These are phyloP conservation scores for Corythornis vintsioides DNA, from an alignment of 2,113 vertebrate species.

Conservation along the genomic window DNA sequence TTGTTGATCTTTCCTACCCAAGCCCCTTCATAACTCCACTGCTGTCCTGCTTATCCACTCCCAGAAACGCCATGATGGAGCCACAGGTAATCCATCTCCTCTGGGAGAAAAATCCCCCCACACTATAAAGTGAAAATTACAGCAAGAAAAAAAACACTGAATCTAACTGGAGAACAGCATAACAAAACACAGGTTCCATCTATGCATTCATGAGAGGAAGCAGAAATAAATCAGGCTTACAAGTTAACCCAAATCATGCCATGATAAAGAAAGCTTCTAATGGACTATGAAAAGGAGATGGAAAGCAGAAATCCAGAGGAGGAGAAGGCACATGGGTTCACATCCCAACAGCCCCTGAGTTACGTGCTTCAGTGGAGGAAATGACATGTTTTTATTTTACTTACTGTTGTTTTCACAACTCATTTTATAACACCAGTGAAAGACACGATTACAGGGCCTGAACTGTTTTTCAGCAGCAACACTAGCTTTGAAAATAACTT, in stretches of 20 bases:
- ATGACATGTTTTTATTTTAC: background rate
- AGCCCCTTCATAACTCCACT: fast-evolving
- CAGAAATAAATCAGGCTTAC: background rate
- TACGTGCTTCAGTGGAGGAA: background rate
- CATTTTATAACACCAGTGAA: background rate
- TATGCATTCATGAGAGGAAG: background rate
- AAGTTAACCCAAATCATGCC: background rate
- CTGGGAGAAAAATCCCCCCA: background rate
- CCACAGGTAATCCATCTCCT: background rate
- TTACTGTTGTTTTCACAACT: background rate
- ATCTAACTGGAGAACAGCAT: background rate
- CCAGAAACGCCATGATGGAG: background rate
- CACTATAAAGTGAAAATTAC: background rate
- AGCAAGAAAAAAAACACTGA: background rate
- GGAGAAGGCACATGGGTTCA: background rate
- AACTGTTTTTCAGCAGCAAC: background rate
- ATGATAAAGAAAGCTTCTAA: conserved; percentile 14
- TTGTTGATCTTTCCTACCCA: background rate
- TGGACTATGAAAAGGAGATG: background rate
- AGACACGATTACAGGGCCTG: background rate
- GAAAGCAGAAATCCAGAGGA: background rate
- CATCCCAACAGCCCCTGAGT: background rate
- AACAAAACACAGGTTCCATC: background rate
- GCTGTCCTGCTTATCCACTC: background rate
- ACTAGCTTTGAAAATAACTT: background rate